These are phyloP conservation scores for Synchiropus splendidus DNA, from an alignment of 2,113 vertebrate species.

Conservation along the genomic window DNA sequence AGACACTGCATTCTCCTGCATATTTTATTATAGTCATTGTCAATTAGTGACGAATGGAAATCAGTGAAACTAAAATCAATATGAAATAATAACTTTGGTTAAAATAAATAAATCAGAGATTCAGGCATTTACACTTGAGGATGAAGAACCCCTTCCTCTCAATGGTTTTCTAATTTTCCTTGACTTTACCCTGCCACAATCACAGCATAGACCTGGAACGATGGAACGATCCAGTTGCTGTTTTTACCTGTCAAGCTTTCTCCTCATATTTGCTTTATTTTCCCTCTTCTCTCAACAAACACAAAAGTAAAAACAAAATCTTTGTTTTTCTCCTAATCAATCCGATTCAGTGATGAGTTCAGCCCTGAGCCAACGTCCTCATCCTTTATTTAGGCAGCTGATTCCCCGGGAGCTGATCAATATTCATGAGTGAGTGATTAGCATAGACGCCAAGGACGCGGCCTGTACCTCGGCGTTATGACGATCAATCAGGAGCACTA, in stretches of 20 bases:
- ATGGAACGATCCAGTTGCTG: too few species aligned
- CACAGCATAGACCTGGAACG: background rate
- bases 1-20: too few species aligned
- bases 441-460: constrained; percentile 57
- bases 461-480: constrained; percentile 53
- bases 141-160: too few species aligned
- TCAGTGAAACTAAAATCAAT: too few species aligned
- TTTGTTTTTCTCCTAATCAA: constrained; percentile 38
- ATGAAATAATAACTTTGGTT: too few species aligned
- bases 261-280: background rate
- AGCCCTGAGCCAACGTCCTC: constrained; percentile 40
- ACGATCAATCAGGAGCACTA: constrained; percentile 55
- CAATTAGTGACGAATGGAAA: too few species aligned
- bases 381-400: constrained; percentile 56
- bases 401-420: constrained; percentile 49
- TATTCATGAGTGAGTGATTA: constrained; percentile 51
- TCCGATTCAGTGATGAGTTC: constrained; percentile 35
- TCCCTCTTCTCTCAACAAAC: background rate
- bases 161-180: too few species aligned
- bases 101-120: too few species aligned
- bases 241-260: background rate
- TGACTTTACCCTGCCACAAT: background rate
- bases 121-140: too few species aligned
- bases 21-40: too few species aligned
- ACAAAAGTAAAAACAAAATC: constrained; percentile 10